Evolutionary conservation across 1,140 invertebrate species (phyloP).

Genomic region (Tetranychus urticae): DNA sequence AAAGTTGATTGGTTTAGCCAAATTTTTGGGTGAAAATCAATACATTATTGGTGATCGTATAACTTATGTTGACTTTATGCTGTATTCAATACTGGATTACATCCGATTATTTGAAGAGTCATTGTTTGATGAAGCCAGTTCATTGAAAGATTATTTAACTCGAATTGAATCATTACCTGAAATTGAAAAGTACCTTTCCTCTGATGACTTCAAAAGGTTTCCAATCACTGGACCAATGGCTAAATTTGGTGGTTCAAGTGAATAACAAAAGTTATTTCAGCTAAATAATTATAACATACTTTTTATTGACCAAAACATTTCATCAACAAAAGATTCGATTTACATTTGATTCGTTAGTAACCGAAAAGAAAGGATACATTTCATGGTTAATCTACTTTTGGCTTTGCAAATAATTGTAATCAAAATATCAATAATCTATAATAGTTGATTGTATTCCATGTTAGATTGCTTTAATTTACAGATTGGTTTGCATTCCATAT

Average conservation of each 20-base stretch:
- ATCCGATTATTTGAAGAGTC: conserved; percentile 7
- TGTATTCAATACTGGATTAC: conserved; percentile 26
- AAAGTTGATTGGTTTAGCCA: not conserved
- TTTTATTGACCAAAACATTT: too few relatives aligned
- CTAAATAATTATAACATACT: not conserved
- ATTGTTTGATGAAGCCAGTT: not conserved
- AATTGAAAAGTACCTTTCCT: conserved; percentile 1
- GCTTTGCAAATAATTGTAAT: too few relatives aligned
- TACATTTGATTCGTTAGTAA: too few relatives aligned
- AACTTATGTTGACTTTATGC: conserved; percentile 26
- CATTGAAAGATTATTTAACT: not conserved
- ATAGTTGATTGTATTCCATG: too few relatives aligned
- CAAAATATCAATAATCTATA: too few relatives aligned
- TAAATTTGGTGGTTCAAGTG: not conserved
- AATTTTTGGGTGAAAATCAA: conserved; percentile 21
- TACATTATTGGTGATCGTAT: conserved; percentile 26
- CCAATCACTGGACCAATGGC: not conserved
- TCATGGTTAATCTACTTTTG: too few relatives aligned
- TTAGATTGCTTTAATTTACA: too few relatives aligned
- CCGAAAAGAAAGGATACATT: too few relatives aligned
- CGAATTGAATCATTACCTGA: not conserved
- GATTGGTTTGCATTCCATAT: too few relatives aligned
- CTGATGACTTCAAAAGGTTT: not conserved
- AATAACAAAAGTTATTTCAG: not conserved
- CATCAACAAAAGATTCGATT: too few relatives aligned